Evolutionary conservation across 2,888 invertebrate species (phyloP), one percentile per base, ranked within the genome.

Genomic region (Lasioglossum malachurum): DNA sequence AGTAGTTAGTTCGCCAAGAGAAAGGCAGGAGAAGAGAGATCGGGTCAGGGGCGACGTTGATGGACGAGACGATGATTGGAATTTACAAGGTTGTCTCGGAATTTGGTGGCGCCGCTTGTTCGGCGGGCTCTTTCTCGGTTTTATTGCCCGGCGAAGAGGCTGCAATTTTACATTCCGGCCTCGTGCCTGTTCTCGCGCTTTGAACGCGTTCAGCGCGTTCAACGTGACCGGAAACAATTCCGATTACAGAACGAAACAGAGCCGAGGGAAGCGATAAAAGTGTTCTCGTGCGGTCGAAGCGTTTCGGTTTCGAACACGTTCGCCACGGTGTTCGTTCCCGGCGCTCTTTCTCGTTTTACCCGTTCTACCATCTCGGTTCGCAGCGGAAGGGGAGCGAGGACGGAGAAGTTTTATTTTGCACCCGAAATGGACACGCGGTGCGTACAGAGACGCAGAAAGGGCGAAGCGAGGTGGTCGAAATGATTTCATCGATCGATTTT

Each of bases 51-150:
- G 73, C 67, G 81, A 87, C 88, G 27, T 88, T 88, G 87, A 90
- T 82, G 74, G 78, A 86, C 81, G 89, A 88, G 82, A 71, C 79
- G 79, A 75, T 74, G 84, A 88, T 81, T 74, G 84, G 49, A 77
- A 89, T 88, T 84, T 75, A 44, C 44, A 83, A 83, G 60, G 38
- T 83, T 49, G 23, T 69, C 72, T n/a, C 27, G 16, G 41, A 64
- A 82, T 44, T 41, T 0, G 23, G n/a, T 19, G 16, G 49, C n/a
- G 38, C n/a, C 44, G 16, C 44, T 31, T 41, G 5, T 23, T 53
- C 8, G 49, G 2, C 8, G 23, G 53, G 23, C 10, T n/a, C 19
- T 23, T 23, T 23, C 4, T 53, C 4, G 27, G 14, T 49, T 14
- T 14, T 38, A 41, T 57, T 16, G 12, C 5, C 19, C 27, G 23